phyloP scores from a whole-genome alignment of 2,888 invertebrate genomes.

The Pyrrhosoma nymphula region DNA sequence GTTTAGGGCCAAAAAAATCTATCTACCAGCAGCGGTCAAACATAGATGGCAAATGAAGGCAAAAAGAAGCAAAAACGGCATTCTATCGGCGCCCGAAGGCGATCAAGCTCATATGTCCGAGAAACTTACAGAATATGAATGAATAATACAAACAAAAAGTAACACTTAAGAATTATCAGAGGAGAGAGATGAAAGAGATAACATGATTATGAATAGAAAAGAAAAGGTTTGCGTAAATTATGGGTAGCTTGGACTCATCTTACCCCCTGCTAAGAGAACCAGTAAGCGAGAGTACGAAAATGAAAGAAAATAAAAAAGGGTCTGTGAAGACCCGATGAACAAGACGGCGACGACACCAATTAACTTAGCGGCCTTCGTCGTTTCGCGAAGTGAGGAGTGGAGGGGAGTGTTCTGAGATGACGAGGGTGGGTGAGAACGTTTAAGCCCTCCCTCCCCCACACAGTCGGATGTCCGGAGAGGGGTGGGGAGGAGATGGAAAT shows the following conservation, averaged over 20 bases:
- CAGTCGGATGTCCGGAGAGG: not conserved
- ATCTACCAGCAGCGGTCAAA: no score
- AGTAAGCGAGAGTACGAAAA: not conserved
- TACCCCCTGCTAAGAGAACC: not conserved
- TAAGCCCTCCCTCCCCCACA: not conserved
- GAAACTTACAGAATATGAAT: no score
- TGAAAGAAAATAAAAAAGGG: not conserved
- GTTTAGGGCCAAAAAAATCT: no score
- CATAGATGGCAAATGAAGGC: no score
- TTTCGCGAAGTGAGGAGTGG: not conserved
- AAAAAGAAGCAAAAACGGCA: no score
- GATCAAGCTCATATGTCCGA: no score
- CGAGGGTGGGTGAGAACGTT: not conserved
- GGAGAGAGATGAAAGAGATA: no score
- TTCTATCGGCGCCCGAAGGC: no score
- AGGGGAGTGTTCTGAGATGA: not conserved
- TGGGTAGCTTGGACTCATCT: not conserved
- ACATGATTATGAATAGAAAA: not conserved
- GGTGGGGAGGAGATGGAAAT: not conserved
- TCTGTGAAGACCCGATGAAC: not conserved
- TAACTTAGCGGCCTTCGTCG: constrained; percentile 43
- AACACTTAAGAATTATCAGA: no score
- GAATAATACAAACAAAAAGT: no score
- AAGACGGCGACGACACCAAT: constrained; percentile 40
- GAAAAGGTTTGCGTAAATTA: not conserved